These are phyloP conservation scores for Camponotus floridanus DNA, from an alignment of 1,140 invertebrate genomes.

Conservation along the genomic window DNA sequence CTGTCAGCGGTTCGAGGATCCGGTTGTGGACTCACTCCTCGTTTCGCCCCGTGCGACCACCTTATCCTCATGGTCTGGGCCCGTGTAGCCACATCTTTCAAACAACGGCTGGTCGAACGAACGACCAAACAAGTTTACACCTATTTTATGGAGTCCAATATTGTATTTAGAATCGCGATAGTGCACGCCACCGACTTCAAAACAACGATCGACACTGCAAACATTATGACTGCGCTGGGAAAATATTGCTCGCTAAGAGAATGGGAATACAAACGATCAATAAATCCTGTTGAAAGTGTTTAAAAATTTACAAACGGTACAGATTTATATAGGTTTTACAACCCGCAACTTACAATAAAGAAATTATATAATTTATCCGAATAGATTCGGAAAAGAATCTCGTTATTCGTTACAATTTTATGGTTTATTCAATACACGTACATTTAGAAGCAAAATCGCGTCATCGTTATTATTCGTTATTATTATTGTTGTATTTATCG, in stretches of 20 bases:
- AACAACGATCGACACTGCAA: conserved; percentile 59
- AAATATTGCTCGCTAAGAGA: conserved; percentile 60
- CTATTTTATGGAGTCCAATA: conserved; percentile 80
- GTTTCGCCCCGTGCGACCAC: conserved; percentile 34
- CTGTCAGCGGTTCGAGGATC: conserved; percentile 63
- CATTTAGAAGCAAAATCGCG: neutral
- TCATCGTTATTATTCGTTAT: conserved; percentile 38
- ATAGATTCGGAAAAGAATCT: neutral
- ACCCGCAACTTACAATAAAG: conserved; percentile 60
- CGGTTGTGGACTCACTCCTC: conserved; percentile 42
- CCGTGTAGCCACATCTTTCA: conserved; percentile 62
- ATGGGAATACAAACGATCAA: conserved; percentile 28
- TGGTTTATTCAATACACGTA: neutral
- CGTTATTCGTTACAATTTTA: conserved; percentile 7
- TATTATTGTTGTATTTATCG: conserved; percentile 34
- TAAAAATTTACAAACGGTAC: conserved; percentile 61
- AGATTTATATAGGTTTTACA: conserved; percentile 57
- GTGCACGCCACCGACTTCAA: conserved; percentile 65
- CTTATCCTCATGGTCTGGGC: conserved; percentile 54
- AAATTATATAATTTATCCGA: conserved; percentile 45
- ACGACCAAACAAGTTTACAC: conserved; percentile 80
- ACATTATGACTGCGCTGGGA: conserved; percentile 49
- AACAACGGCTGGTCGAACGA: conserved; percentile 69
- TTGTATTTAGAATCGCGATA: conserved; percentile 80
- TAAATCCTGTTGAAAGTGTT: conserved; percentile 59